Conservation (phyloP, 2,888 invertebrate species). For the Elmis aenea region DNA sequence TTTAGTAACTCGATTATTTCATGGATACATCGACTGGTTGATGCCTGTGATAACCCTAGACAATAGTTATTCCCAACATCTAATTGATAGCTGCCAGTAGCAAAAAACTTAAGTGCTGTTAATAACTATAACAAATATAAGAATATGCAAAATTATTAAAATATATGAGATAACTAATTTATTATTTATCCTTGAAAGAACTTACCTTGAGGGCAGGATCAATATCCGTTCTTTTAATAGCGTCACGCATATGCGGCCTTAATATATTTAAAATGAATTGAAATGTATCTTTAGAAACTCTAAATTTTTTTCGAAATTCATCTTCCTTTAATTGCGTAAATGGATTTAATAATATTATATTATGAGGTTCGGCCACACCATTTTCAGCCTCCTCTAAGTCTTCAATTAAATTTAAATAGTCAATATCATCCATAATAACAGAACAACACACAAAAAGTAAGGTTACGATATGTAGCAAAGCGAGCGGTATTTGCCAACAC, state of each 20-base stretch:
- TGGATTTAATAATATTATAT: no score
- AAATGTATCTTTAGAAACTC: constrained; percentile 1
- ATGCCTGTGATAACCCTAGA: constrained; percentile 15
- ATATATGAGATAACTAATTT: constrained; percentile 1
- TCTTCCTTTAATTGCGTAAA: no score
- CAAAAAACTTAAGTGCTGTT: constrained; percentile 18
- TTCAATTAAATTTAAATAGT: no score
- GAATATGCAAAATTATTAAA: constrained; percentile 1
- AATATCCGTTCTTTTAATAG: not conserved
- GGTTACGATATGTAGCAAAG: no score
- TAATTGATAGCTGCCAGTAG: constrained; percentile 16
- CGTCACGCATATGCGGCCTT: not conserved
- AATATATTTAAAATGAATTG: not conserved
- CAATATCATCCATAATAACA: no score
- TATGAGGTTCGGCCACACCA: not conserved
- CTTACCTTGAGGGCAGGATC: constrained; percentile 2
- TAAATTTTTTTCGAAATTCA: constrained; percentile 2
- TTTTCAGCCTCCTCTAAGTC: no score
- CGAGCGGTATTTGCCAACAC: no score
- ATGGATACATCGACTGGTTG: constrained; percentile 14
- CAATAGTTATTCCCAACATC: constrained; percentile 12
- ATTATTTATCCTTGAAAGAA: constrained; percentile 4
- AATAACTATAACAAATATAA: no score
- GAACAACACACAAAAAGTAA: no score
- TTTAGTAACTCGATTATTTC: no score